Conservation (phyloP, 2,113 vertebrate species). For the Perca schrenkii region DNA sequence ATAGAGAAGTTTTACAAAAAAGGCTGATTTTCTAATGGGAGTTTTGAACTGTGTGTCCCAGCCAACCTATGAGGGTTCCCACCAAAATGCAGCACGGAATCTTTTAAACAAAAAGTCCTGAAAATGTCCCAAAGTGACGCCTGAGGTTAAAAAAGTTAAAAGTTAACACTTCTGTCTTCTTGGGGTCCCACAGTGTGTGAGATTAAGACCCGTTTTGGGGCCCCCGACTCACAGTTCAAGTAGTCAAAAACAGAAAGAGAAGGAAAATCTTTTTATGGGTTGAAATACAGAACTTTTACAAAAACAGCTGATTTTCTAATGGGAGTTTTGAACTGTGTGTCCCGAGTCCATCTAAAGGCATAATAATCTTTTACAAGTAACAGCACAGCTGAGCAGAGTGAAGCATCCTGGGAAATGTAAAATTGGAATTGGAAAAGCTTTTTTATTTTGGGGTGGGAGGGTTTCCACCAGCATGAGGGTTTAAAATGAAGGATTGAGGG, state of each 20-base stretch:
- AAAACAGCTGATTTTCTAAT: neutral
- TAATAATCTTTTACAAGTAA: neutral
- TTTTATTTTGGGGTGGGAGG: too few relatives aligned
- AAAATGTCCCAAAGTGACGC: neutral
- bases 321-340: neutral
- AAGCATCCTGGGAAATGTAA: slow-evolving; percentile 22
- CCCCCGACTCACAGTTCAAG: slow-evolving; percentile 5
- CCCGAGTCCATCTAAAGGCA: neutral
- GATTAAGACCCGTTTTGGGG: neutral
- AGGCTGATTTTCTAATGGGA: too few relatives aligned
- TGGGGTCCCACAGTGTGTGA: neutral
- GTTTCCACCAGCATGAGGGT: neutral
- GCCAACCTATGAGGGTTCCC: too few relatives aligned
- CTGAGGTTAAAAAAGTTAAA: neutral
- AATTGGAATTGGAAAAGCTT: neutral
- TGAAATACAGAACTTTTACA: neutral
- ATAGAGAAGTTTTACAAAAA: too few relatives aligned
- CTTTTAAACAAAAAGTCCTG: slow-evolving; percentile 11
- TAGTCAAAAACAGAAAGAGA: neutral
- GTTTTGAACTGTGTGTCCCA: too few relatives aligned
- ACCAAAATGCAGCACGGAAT: neutral
- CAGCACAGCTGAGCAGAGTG: neutral
- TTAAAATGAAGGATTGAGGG: slow-evolving; percentile 2
- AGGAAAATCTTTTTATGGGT: neutral
- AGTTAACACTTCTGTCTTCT: neutral